These are phyloP conservation scores for Sphaeramia orbicularis DNA, from an alignment of 2,797 vertebrate genomes.

Conservation along the genomic window DNA sequence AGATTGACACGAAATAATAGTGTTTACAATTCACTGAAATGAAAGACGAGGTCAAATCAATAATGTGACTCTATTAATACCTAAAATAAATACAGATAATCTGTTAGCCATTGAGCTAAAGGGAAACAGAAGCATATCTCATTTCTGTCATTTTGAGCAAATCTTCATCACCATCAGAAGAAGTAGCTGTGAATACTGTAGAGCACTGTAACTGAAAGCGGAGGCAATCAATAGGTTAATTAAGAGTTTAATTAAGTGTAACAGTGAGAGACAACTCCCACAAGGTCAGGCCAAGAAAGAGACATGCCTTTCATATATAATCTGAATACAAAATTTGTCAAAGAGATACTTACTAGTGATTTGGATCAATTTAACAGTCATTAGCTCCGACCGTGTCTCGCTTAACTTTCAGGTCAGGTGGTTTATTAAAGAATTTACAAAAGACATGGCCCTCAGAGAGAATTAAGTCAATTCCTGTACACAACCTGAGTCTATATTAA, in stretches of 20 bases:
- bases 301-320: slow-evolving; percentile 36
- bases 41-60: too few relatives aligned
- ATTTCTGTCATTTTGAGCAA: slow-evolving; percentile 9
- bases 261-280: slow-evolving; percentile 55
- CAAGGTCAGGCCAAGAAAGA: slow-evolving; percentile 50
- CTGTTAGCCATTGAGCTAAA: background rate
- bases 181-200: slow-evolving; percentile 45
- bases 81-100: too few relatives aligned
- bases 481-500: slow-evolving; percentile 7
- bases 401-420: slow-evolving; percentile 13
- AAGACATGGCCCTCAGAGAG: slow-evolving; percentile 15
- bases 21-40: too few relatives aligned
- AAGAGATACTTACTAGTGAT: slow-evolving; percentile 37
- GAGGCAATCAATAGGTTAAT: slow-evolving; percentile 75
- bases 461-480: background rate
- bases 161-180: slow-evolving; percentile 29
- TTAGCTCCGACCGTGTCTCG: background rate
- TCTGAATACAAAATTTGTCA: slow-evolving; percentile 36
- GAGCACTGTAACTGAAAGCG: slow-evolving; percentile 35
- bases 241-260: slow-evolving; percentile 71
- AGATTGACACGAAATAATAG: too few relatives aligned
- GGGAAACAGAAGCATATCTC: background rate
- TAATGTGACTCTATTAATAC: too few relatives aligned
- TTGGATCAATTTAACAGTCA: slow-evolving; percentile 25
- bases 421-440: slow-evolving; percentile 22